These are phyloP conservation scores for Cabera pusaria DNA, from an alignment of 2,888 invertebrate species.

Conservation along the genomic window DNA sequence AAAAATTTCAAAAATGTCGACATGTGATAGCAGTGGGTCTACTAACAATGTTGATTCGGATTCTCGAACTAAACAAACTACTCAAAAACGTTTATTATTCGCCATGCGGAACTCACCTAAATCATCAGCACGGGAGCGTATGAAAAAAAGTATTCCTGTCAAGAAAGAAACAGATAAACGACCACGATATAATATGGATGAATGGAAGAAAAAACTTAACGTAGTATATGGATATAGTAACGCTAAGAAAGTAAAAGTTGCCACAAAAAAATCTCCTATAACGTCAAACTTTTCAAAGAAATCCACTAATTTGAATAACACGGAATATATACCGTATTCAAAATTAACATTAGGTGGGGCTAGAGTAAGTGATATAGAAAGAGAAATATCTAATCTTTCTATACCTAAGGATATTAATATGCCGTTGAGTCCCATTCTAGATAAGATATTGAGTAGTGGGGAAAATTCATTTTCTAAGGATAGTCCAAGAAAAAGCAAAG, in stretches of 20 bases:
- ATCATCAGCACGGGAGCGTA: constrained; percentile 35
- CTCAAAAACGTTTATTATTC: constrained; percentile 38
- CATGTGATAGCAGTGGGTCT: constrained; percentile 66
- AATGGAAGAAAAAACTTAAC: constrained; percentile 68
- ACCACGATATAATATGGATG: constrained; percentile 49
- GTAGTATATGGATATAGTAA: constrained; percentile 54
- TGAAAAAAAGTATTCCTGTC: constrained; percentile 31
- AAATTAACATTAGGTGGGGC: constrained; percentile 74
- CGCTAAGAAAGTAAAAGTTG: constrained; percentile 37
- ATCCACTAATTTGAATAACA: constrained; percentile 46
- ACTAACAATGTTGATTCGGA: constrained; percentile 57
- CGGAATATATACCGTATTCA: constrained; percentile 75
- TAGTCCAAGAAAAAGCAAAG: constrained; percentile 43
- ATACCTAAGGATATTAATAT: constrained; percentile 58
- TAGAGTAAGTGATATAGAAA: constrained; percentile 67
- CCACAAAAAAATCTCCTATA: constrained; percentile 36
- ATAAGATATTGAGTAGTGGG: constrained; percentile 63
- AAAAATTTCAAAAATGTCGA: constrained; percentile 63
- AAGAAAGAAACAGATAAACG: constrained; percentile 44
- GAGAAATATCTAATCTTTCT: constrained; percentile 59
- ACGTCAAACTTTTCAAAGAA: constrained; percentile 28
- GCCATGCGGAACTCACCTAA: constrained; percentile 42
- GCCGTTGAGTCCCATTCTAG: constrained; percentile 64
- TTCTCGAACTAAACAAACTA: constrained; percentile 39
- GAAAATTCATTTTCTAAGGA: constrained; percentile 61